These are phyloP conservation scores for Copidosoma aretas DNA, from an alignment of 2,888 invertebrate species.

Conservation along the genomic window DNA sequence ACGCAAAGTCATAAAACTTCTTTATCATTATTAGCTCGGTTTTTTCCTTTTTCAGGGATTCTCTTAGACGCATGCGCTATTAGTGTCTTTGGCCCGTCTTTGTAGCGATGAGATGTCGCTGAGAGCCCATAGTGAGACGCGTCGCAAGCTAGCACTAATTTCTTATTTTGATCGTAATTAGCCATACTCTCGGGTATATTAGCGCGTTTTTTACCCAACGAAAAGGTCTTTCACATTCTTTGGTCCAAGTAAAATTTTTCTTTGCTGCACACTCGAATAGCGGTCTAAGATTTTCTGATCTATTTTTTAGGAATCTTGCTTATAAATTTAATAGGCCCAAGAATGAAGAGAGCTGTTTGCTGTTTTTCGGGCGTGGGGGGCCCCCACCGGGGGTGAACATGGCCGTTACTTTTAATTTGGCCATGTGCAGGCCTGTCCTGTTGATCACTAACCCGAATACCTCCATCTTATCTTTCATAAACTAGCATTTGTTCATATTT, in stretches of 20 bases:
- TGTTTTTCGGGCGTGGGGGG: slow-evolving; percentile 22
- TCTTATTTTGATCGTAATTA: slow-evolving; percentile 35
- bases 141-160: slow-evolving; percentile 30
- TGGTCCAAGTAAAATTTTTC: slow-evolving; percentile 32
- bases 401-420: slow-evolving; percentile 20
- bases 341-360: slow-evolving; percentile 26
- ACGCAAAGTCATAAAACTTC: slow-evolving; percentile 33
- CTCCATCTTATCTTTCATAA: slow-evolving; percentile 42
- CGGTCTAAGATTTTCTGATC: slow-evolving; percentile 15
- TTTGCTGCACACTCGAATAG: slow-evolving; percentile 27
- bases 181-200: slow-evolving; percentile 29
- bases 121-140: slow-evolving; percentile 18
- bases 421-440: slow-evolving; percentile 42
- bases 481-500: slow-evolving; percentile 45
- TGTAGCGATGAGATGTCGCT: slow-evolving; percentile 35
- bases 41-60: slow-evolving; percentile 20
- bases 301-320: slow-evolving; percentile 18
- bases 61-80: background rate
- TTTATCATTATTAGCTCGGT: slow-evolving; percentile 37
- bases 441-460: slow-evolving; percentile 46
- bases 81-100: slow-evolving; percentile 14
- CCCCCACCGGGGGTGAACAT: slow-evolving; percentile 22
- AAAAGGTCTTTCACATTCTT: slow-evolving; percentile 8
- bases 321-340: slow-evolving; percentile 29
- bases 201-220: slow-evolving; percentile 39